phyloP scores from a whole-genome alignment of 2,797 vertebrate species.

The Parauchenoglanis ngamensis region DNA sequence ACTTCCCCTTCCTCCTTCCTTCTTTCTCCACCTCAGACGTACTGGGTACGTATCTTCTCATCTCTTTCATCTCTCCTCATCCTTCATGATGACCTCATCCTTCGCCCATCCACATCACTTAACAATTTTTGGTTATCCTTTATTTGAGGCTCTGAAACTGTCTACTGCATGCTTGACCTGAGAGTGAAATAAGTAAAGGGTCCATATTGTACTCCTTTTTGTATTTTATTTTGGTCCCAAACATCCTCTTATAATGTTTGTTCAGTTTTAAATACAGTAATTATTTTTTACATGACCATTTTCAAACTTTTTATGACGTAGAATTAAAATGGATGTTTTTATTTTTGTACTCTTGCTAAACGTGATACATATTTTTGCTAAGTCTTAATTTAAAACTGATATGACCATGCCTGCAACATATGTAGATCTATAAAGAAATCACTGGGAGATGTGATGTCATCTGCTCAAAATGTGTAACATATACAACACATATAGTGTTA shows the following conservation, averaged over 20 bases:
- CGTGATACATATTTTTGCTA: not conserved
- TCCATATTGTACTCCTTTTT: slow-evolving; percentile 1
- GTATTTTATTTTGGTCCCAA: not conserved
- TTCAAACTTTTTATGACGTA: not conserved
- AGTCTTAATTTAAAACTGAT: not conserved
- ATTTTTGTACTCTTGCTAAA: not conserved
- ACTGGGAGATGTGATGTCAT: not conserved
- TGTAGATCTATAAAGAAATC: not conserved
- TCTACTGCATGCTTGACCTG: slow-evolving; percentile 33
- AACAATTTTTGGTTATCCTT: not conserved
- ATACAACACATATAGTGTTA: too few species aligned
- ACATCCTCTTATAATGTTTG: not conserved
- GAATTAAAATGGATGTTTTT: not conserved
- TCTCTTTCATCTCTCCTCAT: slow-evolving; percentile 55
- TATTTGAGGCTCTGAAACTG: slow-evolving; percentile 28
- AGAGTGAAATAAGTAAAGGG: not conserved
- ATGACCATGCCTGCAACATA: not conserved
- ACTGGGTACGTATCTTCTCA: slow-evolving; percentile 86
- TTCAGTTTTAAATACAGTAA: not conserved
- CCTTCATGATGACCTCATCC: slow-evolving; percentile 34
- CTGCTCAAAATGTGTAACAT: not conserved
- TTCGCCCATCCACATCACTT: slow-evolving; percentile 54
- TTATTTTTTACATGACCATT: not conserved
- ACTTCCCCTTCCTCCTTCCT: slow-evolving; percentile 57
- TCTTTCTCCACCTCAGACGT: slow-evolving; percentile 80